phyloP scores from a whole-genome alignment of 30 jellyfish, hydroid and myxozoan genomes.

The Turritopsis dohrnii region DNA sequence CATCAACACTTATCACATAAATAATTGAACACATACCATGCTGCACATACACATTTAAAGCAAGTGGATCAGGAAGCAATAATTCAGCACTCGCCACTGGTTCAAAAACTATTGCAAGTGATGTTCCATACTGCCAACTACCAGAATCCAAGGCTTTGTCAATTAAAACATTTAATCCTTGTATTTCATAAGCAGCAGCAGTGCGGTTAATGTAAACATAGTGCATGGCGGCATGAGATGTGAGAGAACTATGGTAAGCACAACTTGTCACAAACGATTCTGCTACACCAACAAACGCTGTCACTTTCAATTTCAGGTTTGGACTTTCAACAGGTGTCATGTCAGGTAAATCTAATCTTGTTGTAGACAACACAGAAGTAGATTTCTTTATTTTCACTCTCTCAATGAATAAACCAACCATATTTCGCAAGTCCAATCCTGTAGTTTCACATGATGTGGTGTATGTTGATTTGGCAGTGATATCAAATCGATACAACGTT shows the following conservation, averaged over 20 bases:
- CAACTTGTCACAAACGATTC: neutral
- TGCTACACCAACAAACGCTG: neutral
- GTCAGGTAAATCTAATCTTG: neutral
- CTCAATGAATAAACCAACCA: slow-evolving; percentile 9
- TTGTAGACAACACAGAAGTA: neutral
- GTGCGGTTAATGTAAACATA: neutral
- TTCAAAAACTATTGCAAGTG: slow-evolving; percentile 3
- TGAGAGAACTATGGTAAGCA: neutral
- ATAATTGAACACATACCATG: neutral
- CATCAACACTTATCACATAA: neutral
- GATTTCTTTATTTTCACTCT: neutral
- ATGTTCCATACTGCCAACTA: slow-evolving; percentile 14
- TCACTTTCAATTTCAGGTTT: neutral
- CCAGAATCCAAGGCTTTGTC: neutral
- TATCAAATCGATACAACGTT: neutral
- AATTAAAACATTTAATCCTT: neutral
- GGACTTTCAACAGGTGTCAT: neutral
- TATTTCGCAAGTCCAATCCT: neutral
- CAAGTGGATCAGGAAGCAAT: neutral
- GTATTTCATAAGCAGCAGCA: neutral
- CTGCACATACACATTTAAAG: neutral
- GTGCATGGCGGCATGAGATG: neutral
- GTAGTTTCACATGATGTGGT: neutral
- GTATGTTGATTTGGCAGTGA: neutral
- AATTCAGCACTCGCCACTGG: slow-evolving; percentile 9